A percentile compares a stretch with the other conserved stretches of the same genome.
Conservation (phyloP, 35 echinoderm and acorn worm genomes). For the Acanthaster planci region DNA sequence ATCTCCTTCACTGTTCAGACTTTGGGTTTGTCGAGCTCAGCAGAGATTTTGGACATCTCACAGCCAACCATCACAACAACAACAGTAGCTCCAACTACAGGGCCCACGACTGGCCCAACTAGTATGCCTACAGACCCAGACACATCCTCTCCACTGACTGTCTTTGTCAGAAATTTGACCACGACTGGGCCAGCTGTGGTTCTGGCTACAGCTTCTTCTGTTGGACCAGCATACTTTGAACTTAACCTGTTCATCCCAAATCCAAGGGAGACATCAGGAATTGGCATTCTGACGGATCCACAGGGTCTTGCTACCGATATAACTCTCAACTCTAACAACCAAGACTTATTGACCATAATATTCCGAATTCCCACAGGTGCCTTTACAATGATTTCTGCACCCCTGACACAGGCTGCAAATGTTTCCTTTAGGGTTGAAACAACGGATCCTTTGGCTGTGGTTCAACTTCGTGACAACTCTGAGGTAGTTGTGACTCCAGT, state of each 20-base stretch:
- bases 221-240: neutral
- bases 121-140: neutral
- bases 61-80: neutral
- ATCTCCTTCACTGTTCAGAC: neutral
- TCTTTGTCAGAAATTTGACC: neutral
- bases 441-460: neutral
- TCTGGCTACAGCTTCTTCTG: neutral
- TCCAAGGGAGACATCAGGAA: neutral
- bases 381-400: neutral
- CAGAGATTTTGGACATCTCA: neutral
- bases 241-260: neutral
- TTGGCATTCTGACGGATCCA: neutral
- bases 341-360: neutral
- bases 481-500: neutral
- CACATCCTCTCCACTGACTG: neutral
- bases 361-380: neutral
- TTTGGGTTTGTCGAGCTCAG: neutral
- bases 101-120: neutral
- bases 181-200: neutral
- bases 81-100: neutral
- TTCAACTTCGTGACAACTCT: neutral
- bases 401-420: neutral
- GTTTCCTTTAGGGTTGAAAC: constrained; percentile 10
- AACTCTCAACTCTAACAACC: neutral
- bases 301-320: neutral